Percentiles rank a stretch among this genome's conserved stretches.
phyloP scores from a whole-genome alignment of 1,140 invertebrate genomes.

The Lasioglossum albipes region DNA sequence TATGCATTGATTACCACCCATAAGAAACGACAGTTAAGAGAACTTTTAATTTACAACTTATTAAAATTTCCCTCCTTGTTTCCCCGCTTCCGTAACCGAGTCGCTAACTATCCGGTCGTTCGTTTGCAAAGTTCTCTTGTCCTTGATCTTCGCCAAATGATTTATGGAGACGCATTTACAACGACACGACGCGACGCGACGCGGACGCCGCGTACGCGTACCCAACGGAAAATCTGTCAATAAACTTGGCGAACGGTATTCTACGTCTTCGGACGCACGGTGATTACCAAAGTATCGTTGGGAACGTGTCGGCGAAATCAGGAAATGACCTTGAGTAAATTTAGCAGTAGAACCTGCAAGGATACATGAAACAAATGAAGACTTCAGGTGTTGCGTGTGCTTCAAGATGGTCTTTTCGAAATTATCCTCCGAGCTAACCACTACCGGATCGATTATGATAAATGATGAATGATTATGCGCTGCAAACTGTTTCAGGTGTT shows the following conservation, averaged over 20 bases:
- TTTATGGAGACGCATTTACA: constrained; percentile 70
- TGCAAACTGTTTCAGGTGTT: no score
- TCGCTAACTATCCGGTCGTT: constrained; percentile 52
- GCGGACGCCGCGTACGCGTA: no score
- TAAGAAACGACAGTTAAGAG: constrained; percentile 67
- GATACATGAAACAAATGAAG: background rate
- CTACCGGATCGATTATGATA: no score
- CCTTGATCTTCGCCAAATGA: constrained; percentile 64
- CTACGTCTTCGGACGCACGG: background rate
- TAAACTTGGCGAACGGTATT: constrained; percentile 68
- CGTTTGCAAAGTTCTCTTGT: constrained; percentile 52
- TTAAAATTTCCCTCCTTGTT: constrained; percentile 64
- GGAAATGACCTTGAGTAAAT: constrained; percentile 8
- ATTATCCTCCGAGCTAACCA: no score
- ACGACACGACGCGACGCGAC: constrained; percentile 60
- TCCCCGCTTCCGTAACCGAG: constrained; percentile 42
- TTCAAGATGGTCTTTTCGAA: no score
- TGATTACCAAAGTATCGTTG: background rate
- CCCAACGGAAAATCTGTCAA: constrained; percentile 63
- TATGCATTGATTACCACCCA: constrained; percentile 68
- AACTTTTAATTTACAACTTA: constrained; percentile 74
- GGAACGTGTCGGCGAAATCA: background rate
- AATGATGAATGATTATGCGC: no score
- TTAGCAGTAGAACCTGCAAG: background rate
- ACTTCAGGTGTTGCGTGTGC: background rate